These are phyloP conservation scores for Melanerpes formicivorus DNA, from an alignment of 2,113 vertebrate genomes.

Conservation along the genomic window DNA sequence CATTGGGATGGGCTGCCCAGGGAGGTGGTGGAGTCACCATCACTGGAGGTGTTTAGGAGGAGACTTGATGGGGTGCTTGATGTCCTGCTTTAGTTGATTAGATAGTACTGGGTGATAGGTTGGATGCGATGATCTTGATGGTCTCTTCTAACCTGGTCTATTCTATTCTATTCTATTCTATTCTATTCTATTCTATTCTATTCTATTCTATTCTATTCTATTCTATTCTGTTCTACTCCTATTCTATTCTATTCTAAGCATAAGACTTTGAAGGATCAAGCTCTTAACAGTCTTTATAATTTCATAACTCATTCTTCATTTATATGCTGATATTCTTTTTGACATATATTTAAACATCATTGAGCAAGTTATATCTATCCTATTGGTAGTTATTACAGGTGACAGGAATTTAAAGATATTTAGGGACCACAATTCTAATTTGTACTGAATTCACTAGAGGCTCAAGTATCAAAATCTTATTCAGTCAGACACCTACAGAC, in stretches of 20 bases:
- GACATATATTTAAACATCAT: neutral
- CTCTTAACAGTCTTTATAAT: neutral
- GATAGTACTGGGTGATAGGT: too few species aligned
- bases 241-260: neutral
- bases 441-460: neutral
- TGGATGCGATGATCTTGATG: too few species aligned
- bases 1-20: too few species aligned
- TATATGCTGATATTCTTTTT: neutral
- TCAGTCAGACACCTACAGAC: neutral
- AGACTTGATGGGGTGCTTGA: too few species aligned
- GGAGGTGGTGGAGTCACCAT: too few species aligned
- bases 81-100: too few species aligned
- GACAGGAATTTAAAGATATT: neutral
- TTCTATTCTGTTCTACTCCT: too few species aligned
- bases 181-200: too few species aligned
- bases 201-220: too few species aligned
- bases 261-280: neutral
- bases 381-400: neutral
- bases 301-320: neutral
- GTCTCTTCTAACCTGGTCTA: too few species aligned
- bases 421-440: neutral
- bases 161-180: too few species aligned
- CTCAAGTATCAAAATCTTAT: slow-evolving; percentile 1
- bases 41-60: too few species aligned
- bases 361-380: neutral